Base-by-base conservation (phyloP, 2,888 invertebrate species). In the Coenonympha arcania region DNA sequence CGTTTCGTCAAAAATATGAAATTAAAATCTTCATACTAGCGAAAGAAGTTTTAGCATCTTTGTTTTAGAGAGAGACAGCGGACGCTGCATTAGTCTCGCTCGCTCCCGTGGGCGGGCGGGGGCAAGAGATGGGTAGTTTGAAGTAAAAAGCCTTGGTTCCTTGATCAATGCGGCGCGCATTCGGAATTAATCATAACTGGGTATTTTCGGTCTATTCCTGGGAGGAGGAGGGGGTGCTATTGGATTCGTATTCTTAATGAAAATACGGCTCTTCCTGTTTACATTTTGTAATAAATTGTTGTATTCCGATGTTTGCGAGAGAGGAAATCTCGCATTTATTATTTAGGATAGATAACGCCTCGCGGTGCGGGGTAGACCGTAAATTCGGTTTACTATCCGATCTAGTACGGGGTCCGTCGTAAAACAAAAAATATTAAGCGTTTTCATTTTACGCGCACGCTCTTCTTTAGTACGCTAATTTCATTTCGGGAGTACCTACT, bases 41-140 rank as follows among this genome's bases (percentile, higher is more conserved):
- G 82, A 86, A 86, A 86, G 86, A 86, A 86, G 85, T 86, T 86
- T 85, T 84, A 86, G 86, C 86, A 86, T 86, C 86, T 86, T 86
- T 86, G 86, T 86, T 86, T 86, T 86, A 86, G 86, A 86, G 82
- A 62, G 84, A 83, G 86, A 86, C 65, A 68, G 80, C 70, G 66
- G 73, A 73, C 71, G 74, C 65, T 79, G 83, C 83, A 82, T 85
- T 84, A 85, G 86, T 85, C 85, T 77, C 79, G 73, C 80, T 84
- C 81, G 65, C 62, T 69, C 53, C 53, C 48, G 61, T 64, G 62
- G 62, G 61, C 63, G 61, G 60, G 54, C 61, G 60, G 54, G 65
- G 74, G 70, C 60, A 68, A 71, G 78, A 74, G 79, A 76, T 81
- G 83, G 84, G 86, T 86, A 85, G 86, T 85, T 86, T 81, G 73